phyloP scores from a whole-genome alignment of 2,888 invertebrate species.

The Zonitis immaculata region DNA sequence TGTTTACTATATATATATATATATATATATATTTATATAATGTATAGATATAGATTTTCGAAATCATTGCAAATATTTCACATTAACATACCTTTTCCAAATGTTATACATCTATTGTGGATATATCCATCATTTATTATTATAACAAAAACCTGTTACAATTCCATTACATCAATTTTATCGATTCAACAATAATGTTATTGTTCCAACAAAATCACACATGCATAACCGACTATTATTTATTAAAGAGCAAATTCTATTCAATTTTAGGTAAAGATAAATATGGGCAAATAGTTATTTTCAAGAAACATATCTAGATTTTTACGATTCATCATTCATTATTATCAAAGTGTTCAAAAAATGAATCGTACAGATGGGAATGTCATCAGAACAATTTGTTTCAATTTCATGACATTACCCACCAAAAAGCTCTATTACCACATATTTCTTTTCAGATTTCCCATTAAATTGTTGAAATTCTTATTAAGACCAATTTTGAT shows the following conservation, averaged over 20 bases:
- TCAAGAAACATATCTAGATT: no score
- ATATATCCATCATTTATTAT: no score
- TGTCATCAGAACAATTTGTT: slow-evolving; percentile 38
- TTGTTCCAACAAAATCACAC: no score
- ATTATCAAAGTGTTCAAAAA: slow-evolving; percentile 31
- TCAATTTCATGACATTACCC: slow-evolving; percentile 37
- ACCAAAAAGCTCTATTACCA: slow-evolving; percentile 28
- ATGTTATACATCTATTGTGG: slow-evolving; percentile 1
- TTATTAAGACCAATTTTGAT: no score
- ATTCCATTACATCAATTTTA: not conserved
- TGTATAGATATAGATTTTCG: slow-evolving; percentile 1
- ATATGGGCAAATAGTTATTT: no score
- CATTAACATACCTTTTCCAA: not conserved
- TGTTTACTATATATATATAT: not conserved
- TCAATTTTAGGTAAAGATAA: no score
- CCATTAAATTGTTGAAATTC: no score
- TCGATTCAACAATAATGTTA: not conserved
- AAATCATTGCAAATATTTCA: slow-evolving; percentile 3
- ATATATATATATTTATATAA: no score
- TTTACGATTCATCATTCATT: slow-evolving; percentile 34
- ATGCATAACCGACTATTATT: no score
- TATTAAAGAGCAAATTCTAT: no score
- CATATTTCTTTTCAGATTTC: slow-evolving; percentile 31
- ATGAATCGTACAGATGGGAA: slow-evolving; percentile 38
- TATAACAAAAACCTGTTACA: not conserved